Conservation (phyloP, 1,140 invertebrate genomes). For the Branchinecta lindahli region DNA sequence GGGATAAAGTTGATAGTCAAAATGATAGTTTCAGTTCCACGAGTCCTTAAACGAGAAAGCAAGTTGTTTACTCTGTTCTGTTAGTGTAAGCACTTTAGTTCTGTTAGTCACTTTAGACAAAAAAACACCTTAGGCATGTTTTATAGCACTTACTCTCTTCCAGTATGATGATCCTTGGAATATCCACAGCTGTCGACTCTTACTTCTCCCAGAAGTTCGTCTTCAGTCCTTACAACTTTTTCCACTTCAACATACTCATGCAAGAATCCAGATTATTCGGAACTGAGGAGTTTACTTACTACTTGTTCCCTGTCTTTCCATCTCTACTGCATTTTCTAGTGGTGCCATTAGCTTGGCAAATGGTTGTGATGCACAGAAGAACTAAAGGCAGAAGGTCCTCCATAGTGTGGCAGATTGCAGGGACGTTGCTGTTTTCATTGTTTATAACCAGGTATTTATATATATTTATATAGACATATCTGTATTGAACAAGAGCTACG, state of each 20-base stretch:
- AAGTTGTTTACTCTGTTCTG: too few species aligned
- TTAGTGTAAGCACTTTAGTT: too few species aligned
- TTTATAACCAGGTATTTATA: neutral
- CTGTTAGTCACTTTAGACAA: too few species aligned
- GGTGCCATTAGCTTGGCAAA: neutral
- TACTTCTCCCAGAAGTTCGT: neutral
- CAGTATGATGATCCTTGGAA: neutral
- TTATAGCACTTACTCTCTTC: too few species aligned
- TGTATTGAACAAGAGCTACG: too few species aligned
- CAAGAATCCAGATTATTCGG: neutral
- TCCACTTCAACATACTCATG: neutral
- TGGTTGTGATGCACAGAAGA: neutral
- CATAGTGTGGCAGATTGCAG: neutral
- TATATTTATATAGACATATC: too few species aligned
- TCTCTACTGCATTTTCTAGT: neutral
- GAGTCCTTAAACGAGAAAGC: too few species aligned
- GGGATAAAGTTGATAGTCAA: too few species aligned
- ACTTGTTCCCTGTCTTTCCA: neutral
- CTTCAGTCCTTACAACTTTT: neutral
- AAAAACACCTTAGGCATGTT: too few species aligned
- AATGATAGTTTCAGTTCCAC: too few species aligned
- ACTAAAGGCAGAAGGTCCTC: neutral
- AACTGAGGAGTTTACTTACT: neutral
- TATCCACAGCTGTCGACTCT: neutral
- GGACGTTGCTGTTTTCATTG: neutral